A percentile compares a stretch with the other conserved stretches of the same genome.
Evolutionary conservation across 1,140 invertebrate genomes (phyloP).

Genomic region (Drosophila neocordata): DNA sequence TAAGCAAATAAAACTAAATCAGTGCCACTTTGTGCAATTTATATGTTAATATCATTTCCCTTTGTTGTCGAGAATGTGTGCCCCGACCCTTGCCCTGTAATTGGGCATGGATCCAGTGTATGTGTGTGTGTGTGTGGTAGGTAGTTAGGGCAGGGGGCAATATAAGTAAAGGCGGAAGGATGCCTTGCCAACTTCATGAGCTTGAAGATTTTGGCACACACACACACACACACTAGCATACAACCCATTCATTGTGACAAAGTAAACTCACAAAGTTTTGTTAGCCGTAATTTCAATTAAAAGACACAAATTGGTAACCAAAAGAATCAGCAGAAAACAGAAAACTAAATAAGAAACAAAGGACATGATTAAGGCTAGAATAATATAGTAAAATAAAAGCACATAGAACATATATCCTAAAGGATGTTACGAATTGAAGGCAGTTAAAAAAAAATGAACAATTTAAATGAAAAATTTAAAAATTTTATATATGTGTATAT

Average conservation of each 20-base stretch:
- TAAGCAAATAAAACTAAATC: constrained; percentile 69
- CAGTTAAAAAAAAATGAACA: too few relatives aligned
- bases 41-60: constrained; percentile 79
- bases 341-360: background rate
- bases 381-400: background rate
- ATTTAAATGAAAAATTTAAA: too few relatives aligned
- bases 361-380: background rate
- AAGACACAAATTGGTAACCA: constrained; percentile 14
- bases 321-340: background rate
- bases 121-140: background rate
- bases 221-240: background rate
- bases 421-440: too few relatives aligned
- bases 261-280: constrained; percentile 66
- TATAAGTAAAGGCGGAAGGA: constrained; percentile 1
- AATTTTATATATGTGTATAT: too few relatives aligned
- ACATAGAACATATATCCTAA: too few relatives aligned
- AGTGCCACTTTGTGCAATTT: constrained; percentile 80
- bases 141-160: background rate
- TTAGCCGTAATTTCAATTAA: constrained; percentile 67
- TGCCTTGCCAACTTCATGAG: constrained; percentile 55
- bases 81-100: constrained; percentile 43
- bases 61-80: constrained; percentile 65
- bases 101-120: constrained; percentile 35
- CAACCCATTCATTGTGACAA: constrained; percentile 53
- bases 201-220: constrained; percentile 58